Percentiles rank a stretch among this genome's conserved stretches.
Conservation (phyloP, 2,113 vertebrate species). For the Pseudopodoces humilis region DNA sequence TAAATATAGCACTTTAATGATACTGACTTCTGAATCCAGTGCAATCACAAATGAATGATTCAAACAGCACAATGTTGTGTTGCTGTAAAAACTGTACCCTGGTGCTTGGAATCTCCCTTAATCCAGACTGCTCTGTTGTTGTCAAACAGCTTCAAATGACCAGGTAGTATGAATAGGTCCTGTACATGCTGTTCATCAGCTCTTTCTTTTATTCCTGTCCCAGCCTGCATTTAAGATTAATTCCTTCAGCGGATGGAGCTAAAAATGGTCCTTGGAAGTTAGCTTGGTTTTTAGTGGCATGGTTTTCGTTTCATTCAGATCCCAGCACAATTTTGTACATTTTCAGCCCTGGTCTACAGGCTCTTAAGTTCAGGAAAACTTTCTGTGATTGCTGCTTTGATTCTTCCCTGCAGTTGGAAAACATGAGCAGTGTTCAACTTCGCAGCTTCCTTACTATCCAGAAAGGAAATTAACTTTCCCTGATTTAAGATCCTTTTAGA, state of each 20-base stretch:
- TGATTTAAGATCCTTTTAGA: conserved; percentile 59
- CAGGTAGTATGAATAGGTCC: neutral
- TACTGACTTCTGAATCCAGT: neutral
- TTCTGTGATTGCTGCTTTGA: conserved; percentile 22
- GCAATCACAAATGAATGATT: neutral
- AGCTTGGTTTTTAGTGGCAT: neutral
- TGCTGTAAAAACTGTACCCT: neutral
- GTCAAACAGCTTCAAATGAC: neutral
- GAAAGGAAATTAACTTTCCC: conserved; percentile 68
- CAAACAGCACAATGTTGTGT: neutral
- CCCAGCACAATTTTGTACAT: neutral
- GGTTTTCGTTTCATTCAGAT: conserved; percentile 3
- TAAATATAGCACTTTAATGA: neutral
- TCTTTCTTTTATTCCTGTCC: neutral
- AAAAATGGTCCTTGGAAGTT: conserved; percentile 7
- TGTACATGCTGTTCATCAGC: neutral
- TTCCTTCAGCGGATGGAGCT: neutral
- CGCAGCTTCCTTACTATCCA: conserved; percentile 48
- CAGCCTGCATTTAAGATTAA: conserved; percentile 7
- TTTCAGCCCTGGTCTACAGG: neutral
- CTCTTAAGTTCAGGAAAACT: conserved; percentile 19
- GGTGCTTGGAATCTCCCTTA: neutral
- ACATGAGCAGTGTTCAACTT: conserved; percentile 39
- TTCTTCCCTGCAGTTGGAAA: conserved; percentile 42
- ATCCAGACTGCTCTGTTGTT: neutral